Base-by-base conservation (phyloP, 2,888 invertebrate species). In the Labia minor region DNA sequence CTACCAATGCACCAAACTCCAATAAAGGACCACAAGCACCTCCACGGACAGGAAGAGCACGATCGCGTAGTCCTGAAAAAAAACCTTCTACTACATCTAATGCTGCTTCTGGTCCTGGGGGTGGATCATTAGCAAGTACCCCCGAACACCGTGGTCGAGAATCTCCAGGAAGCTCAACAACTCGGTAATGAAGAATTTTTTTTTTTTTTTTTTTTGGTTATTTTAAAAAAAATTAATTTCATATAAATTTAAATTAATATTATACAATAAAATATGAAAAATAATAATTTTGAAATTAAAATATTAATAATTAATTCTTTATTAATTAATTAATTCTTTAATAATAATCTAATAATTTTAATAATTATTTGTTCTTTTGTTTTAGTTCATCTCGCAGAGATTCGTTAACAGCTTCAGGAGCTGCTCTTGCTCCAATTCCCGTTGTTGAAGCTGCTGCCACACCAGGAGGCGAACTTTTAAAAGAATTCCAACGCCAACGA, bases 401-500 rank as follows among this genome's bases (percentile, higher is more conserved):
- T 75, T 85, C 85, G 0, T 74, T 86, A 61, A 81, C 83, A 68
- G 18, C 64, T 16, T 67, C 74, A 69, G 70, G 78, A 68, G 77
- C 80, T 67, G 77, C 78, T 67, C 74, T 76, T 1, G 72, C 73
- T 72, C 70, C 76, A 70, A 65, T 73, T 72, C 72, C 66, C 63
- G 73, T 72, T 37, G 73, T 71, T 11, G 71, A 69, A 64, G 72
- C 72, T 68, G 73, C 74, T 37, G 71, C 73, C 67, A 70, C 73
- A 70, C 74, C 77, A 66, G 81, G 83, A 69, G 84, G 89, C 64
- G 90, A 91, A 74, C 78, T 91, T 68, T 83, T 89, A 72, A 89
- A 88, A 74, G 90, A 91, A 75, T 92, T 88, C 75, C 90, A 91
- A 76, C 85, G 86, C 71, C 87, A 88, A 73, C 89, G 88, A 74